phyloP scores from a whole-genome alignment of 2,888 invertebrate species.

The Notocelia uddmanniana region DNA sequence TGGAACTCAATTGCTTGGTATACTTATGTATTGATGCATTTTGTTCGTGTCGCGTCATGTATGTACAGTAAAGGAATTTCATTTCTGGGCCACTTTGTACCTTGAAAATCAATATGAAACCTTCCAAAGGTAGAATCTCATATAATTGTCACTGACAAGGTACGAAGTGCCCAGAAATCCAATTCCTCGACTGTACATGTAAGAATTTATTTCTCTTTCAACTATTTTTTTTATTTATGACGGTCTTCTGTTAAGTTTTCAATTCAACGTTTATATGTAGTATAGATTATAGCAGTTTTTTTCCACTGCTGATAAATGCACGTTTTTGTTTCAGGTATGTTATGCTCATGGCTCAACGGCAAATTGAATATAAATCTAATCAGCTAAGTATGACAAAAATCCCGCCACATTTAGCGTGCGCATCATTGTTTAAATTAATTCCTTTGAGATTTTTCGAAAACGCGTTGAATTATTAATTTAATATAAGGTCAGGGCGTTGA shows the following conservation, averaged over 20 bases:
- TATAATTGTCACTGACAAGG: too few relatives aligned
- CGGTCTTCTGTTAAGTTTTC: background rate
- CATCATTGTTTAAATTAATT: constrained; percentile 7
- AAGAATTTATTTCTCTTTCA: background rate
- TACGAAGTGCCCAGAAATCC: too few relatives aligned
- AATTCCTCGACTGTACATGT: too few relatives aligned
- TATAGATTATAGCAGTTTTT: background rate
- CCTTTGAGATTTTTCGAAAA: constrained; percentile 48
- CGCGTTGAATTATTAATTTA: constrained; percentile 61
- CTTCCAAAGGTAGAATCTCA: too few relatives aligned
- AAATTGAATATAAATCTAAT: constrained; percentile 14
- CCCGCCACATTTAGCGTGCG: background rate
- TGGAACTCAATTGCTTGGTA: background rate
- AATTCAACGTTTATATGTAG: too few relatives aligned
- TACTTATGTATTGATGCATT: background rate
- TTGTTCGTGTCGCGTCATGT: background rate
- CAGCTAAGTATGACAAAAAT: constrained; percentile 10
- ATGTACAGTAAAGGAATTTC: too few relatives aligned
- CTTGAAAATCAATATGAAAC: too few relatives aligned
- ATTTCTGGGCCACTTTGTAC: too few relatives aligned
- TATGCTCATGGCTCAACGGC: constrained; percentile 1
- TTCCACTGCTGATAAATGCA: constrained; percentile 4
- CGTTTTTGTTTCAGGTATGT: constrained; percentile 41
- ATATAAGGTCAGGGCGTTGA: constrained; percentile 59
- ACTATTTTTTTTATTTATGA: background rate